These are phyloP conservation scores for Riparia riparia DNA, from an alignment of 2,113 vertebrate species.

Conservation along the genomic window DNA sequence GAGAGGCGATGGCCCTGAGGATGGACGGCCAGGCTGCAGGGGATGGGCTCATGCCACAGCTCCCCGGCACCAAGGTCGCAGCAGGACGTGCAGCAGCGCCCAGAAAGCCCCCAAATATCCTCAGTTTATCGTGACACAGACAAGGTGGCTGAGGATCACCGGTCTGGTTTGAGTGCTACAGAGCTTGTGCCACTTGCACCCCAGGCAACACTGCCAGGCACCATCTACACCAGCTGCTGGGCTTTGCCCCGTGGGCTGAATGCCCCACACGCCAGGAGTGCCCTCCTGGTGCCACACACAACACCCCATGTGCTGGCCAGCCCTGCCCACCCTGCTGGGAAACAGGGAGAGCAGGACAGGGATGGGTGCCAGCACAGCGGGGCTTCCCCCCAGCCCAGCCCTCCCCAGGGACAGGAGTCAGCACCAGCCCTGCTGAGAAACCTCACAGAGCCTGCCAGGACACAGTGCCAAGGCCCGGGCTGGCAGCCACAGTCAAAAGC, in stretches of 20 bases:
- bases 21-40: background rate
- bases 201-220: background rate
- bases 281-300: rapidly evolving
- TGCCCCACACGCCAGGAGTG: rapidly evolving
- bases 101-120: background rate
- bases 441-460: background rate
- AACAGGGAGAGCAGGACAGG: rapidly evolving
- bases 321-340: background rate
- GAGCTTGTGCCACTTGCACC: background rate
- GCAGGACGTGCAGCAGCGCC: background rate
- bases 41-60: background rate
- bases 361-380: background rate
- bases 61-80: background rate
- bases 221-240: background rate
- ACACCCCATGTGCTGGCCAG: rapidly evolving
- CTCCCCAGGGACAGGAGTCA: background rate
- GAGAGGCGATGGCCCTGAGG: background rate
- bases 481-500: background rate
- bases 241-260: background rate
- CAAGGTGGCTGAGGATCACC: background rate
- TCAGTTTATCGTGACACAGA: rapidly evolving
- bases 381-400: background rate
- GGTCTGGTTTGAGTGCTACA: background rate
- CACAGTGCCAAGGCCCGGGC: rapidly evolving
- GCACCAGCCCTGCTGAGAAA: background rate